These are phyloP conservation scores for Diachasmimorpha longicaudata DNA, from an alignment of 1,140 invertebrate genomes.

Conservation along the genomic window DNA sequence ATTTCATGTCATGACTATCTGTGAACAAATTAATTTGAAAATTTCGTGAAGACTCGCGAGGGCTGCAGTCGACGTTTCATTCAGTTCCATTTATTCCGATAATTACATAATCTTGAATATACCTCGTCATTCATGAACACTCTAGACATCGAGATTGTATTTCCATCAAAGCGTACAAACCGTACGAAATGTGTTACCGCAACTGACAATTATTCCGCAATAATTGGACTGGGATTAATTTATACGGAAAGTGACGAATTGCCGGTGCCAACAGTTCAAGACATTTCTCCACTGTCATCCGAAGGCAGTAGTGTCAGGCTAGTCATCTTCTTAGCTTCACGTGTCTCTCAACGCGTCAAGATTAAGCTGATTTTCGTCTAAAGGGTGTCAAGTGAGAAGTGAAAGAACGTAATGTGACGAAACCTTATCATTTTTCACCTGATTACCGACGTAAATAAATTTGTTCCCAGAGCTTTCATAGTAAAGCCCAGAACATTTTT, in stretches of 20 bases:
- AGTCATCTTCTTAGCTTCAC: not conserved
- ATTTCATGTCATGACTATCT: too few species aligned
- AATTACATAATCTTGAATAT: not conserved
- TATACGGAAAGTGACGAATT: not conserved
- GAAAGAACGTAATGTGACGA: too few species aligned
- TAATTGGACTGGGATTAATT: not conserved
- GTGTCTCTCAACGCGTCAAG: not conserved
- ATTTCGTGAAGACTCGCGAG: not conserved
- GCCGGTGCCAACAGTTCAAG: not conserved
- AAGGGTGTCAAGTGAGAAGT: not conserved
- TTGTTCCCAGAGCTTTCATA: too few species aligned
- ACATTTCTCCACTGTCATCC: not conserved
- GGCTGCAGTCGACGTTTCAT: not conserved
- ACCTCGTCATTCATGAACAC: not conserved
- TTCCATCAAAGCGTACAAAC: not conserved
- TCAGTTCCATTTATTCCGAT: not conserved
- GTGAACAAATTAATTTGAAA: not conserved
- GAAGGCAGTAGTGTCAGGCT: not conserved
- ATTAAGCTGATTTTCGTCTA: not conserved
- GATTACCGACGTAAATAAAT: too few species aligned
- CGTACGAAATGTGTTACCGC: not conserved
- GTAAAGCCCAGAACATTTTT: too few species aligned
- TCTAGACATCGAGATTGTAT: not conserved
- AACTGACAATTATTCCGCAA: not conserved
- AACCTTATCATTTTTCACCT: too few species aligned